Conservation (phyloP, 2,113 vertebrate species). For the Crotalus horridus region DNA sequence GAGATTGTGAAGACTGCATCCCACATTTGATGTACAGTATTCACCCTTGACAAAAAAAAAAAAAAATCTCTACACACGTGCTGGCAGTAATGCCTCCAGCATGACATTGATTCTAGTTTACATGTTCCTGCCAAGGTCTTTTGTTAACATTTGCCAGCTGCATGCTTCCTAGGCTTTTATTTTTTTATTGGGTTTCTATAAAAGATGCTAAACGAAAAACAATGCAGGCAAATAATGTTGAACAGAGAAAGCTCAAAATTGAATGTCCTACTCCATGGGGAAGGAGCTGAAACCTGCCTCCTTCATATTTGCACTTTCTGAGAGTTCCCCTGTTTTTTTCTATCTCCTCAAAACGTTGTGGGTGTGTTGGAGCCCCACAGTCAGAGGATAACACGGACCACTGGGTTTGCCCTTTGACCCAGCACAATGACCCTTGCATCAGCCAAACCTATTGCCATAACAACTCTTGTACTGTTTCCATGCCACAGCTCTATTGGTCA, state of each 20-base stretch:
- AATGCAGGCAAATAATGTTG: slow-evolving; percentile 66
- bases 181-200: slow-evolving; percentile 65
- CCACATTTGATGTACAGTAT: slow-evolving; percentile 76
- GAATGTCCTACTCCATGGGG: slow-evolving; percentile 73
- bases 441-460: slow-evolving; percentile 82
- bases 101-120: slow-evolving; percentile 76
- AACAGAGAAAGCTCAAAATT: slow-evolving; percentile 67
- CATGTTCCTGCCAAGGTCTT: slow-evolving; percentile 76
- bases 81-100: slow-evolving; percentile 77
- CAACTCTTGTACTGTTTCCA: slow-evolving; percentile 82
- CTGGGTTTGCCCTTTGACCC: slow-evolving; percentile 79
- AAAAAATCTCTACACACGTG: slow-evolving; percentile 68
- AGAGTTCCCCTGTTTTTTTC: slow-evolving; percentile 71
- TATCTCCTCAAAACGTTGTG: slow-evolving; percentile 72
- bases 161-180: slow-evolving; percentile 70
- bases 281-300: slow-evolving; percentile 75
- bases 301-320: slow-evolving; percentile 87
- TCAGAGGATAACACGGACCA: slow-evolving; percentile 73
- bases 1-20: slow-evolving; percentile 75
- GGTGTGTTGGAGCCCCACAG: slow-evolving; percentile 75
- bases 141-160: slow-evolving; percentile 76
- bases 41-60: slow-evolving; percentile 59
- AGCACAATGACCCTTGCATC: slow-evolving; percentile 81
- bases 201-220: slow-evolving; percentile 50
- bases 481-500: slow-evolving; percentile 81